Evolutionary conservation across 2,797 vertebrate species (phyloP).

Genomic region (Betta splendens): DNA sequence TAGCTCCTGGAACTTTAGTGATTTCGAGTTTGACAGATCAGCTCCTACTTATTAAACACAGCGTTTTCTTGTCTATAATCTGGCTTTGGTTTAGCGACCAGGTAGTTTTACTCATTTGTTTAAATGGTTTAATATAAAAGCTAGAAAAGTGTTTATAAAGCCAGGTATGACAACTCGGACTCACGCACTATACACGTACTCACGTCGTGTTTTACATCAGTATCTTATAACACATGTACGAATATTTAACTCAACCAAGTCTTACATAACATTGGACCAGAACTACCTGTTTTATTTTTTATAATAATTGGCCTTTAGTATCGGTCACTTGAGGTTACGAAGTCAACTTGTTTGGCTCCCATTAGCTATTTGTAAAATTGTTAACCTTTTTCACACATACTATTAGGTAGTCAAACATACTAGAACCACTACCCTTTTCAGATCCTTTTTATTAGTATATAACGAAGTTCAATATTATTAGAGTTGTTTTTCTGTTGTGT

Average conservation of each 20-base stretch:
- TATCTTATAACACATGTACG: no score
- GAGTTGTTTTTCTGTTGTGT: neutral
- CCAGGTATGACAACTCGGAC: constrained; percentile 13
- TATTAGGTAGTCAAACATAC: neutral
- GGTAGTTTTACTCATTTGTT: constrained; percentile 2
- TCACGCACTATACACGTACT: constrained; percentile 9
- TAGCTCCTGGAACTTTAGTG: constrained; percentile 4
- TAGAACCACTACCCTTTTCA: no score
- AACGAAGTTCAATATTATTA: no score
- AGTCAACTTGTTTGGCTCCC: neutral
- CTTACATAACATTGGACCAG: no score
- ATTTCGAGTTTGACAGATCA: neutral
- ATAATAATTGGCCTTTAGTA: no score
- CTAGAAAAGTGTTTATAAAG: no score
- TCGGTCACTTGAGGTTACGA: neutral
- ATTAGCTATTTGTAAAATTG: neutral
- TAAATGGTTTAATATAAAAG: constrained; percentile 4
- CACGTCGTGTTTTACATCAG: no score
- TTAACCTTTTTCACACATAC: no score
- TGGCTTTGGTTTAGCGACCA: neutral
- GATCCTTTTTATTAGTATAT: no score
- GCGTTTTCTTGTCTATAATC: neutral
- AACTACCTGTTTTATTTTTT: neutral
- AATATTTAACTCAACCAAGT: no score
- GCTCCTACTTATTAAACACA: neutral